Conservation (phyloP, 2,888 invertebrate genomes). For the Apamea anceps region DNA sequence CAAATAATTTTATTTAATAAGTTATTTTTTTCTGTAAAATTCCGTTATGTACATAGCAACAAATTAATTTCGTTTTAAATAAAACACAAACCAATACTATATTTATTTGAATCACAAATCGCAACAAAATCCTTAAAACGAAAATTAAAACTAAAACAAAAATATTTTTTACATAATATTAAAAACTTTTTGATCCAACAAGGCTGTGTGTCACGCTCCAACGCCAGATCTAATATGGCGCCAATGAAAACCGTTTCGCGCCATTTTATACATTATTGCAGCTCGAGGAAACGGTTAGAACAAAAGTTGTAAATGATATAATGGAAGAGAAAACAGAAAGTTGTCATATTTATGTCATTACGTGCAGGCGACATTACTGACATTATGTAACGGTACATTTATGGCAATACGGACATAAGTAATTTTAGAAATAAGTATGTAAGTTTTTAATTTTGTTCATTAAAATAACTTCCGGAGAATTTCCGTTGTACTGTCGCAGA, state of each 20-base stretch:
- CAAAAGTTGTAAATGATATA: slow-evolving; percentile 64
- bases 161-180: not conserved
- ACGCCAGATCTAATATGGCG: slow-evolving; percentile 68
- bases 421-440: slow-evolving; percentile 44
- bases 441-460: slow-evolving; percentile 18
- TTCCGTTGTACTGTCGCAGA: not conserved
- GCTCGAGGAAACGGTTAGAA: slow-evolving; percentile 63
- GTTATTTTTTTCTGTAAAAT: slow-evolving; percentile 44
- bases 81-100: slow-evolving; percentile 58
- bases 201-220: slow-evolving; percentile 52
- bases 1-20: slow-evolving; percentile 54
- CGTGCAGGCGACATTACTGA: slow-evolving; percentile 52
- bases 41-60: slow-evolving; percentile 47
- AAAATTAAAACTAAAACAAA: not conserved
- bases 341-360: slow-evolving; percentile 59
- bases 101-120: slow-evolving; percentile 54
- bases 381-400: slow-evolving; percentile 31
- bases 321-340: slow-evolving; percentile 74
- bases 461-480: slow-evolving; percentile 39
- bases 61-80: slow-evolving; percentile 42
- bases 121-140: slow-evolving; percentile 1
- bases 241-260: slow-evolving; percentile 60
- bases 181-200: slow-evolving; percentile 16
- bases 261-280: slow-evolving; percentile 67
- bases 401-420: slow-evolving; percentile 16